phyloP scores from a whole-genome alignment of 2,888 invertebrate species.

The Tridacna crocea region DNA sequence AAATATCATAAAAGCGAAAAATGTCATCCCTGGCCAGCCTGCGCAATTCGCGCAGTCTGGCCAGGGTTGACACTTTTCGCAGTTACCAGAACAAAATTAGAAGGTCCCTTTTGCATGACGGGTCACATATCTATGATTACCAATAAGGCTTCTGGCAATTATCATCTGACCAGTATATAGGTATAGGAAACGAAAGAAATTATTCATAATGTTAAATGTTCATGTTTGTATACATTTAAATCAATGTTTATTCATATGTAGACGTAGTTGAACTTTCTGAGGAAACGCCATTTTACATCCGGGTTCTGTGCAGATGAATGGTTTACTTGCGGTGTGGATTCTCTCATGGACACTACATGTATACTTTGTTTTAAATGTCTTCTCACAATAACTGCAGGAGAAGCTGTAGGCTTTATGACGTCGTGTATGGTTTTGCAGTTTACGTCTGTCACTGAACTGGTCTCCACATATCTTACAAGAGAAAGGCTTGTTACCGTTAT shows the following conservation, averaged over 20 bases:
- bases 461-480: slow-evolving; percentile 36
- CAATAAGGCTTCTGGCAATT: too few species aligned
- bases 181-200: too few species aligned
- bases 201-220: too few species aligned
- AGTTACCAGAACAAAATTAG: too few species aligned
- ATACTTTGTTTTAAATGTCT: slow-evolving; percentile 36
- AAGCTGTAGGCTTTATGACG: slow-evolving; percentile 20
- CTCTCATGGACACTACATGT: slow-evolving; percentile 39
- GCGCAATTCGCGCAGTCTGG: too few species aligned
- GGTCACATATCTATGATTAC: too few species aligned
- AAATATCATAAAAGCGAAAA: too few species aligned
- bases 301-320: slow-evolving; percentile 35
- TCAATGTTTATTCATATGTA: slow-evolving; percentile 36
- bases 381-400: slow-evolving; percentile 35
- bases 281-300: slow-evolving; percentile 49
- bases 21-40: too few species aligned
- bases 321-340: slow-evolving; percentile 42
- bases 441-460: slow-evolving; percentile 37
- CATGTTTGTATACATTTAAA: too few species aligned
- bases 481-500: slow-evolving; percentile 26
- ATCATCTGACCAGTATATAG: too few species aligned
- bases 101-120: too few species aligned
- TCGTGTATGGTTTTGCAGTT: slow-evolving; percentile 34
- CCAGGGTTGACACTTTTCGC: too few species aligned
- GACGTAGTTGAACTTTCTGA: slow-evolving; percentile 44